Base-by-base conservation (phyloP, 2,797 vertebrate species). In the Catharus ustulatus region DNA sequence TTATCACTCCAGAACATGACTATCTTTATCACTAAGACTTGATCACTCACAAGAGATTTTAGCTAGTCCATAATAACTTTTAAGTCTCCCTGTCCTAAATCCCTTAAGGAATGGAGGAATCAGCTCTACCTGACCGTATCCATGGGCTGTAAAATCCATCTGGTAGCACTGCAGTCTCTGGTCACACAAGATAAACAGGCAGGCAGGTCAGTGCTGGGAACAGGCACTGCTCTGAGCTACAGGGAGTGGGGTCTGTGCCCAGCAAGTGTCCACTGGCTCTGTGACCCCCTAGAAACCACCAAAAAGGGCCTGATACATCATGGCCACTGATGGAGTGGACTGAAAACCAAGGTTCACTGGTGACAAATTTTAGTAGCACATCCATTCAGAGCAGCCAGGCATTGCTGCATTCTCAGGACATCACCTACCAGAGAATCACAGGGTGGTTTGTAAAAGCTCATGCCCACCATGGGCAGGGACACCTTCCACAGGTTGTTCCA, bases 1-100 rank as follows among this genome's bases (percentile, higher is more conserved):
- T 95, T 95, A 94, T 96, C 94, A 91, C 83, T 74, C 67, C 63
- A 64, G 77, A 95, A 86, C 87, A 90, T 42, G 85, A 74, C 85
- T 64, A 71, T 24, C 77, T 94, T 91, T 92, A 92, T 96, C 85
- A 67, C 48, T 43, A 64, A 38, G 77, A 54, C 45, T 54, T 85
- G 89, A 93, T 90, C 89, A 48, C 52, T 76, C 46, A 74, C 62
- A 84, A 55, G 93, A 91, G 57, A 63, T 90, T 93, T 94, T 93
- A 90, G 89, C 87, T 71, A 51, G 73, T 67, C 52, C 76, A 49
- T 90, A 84, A 84, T 84, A 71, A 67, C 73, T 93, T 91, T 32
- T 87, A 69, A 84, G 59, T 90, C 76, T 85, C 36, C 38, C 75
- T 86, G 11, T 62, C 57, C 89, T 78, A 88, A 88, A 84, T 90